These are phyloP conservation scores for Salpingus planirostris DNA, from an alignment of 2,888 invertebrate genomes.

Conservation along the genomic window DNA sequence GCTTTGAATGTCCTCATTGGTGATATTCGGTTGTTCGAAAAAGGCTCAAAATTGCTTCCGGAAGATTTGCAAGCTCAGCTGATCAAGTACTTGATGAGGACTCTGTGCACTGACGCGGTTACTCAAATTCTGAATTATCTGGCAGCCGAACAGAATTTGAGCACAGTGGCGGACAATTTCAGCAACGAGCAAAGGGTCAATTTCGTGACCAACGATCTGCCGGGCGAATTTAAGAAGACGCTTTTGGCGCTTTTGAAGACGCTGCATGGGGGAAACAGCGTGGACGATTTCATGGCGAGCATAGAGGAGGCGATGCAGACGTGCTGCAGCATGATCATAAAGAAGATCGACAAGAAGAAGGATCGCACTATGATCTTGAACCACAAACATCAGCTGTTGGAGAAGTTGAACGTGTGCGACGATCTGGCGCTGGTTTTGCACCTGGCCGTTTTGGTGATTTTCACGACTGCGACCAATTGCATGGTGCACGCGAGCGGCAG, in stretches of 20 bases:
- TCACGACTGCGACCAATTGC: constrained; percentile 68
- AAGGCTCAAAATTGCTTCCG: constrained; percentile 60
- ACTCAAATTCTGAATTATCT: constrained; percentile 72
- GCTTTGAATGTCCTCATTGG: constrained; percentile 67
- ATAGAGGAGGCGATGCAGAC: constrained; percentile 64
- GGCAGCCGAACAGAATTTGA: constrained; percentile 62
- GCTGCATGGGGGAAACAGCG: constrained; percentile 54
- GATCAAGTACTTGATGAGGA: constrained; percentile 75
- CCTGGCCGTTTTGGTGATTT: constrained; percentile 66
- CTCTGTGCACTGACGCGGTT: constrained; percentile 72
- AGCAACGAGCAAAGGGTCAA: constrained; percentile 61
- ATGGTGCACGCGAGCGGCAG: constrained; percentile 91
- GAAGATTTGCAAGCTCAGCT: constrained; percentile 58
- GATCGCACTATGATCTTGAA: constrained; percentile 66
- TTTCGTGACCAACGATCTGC: constrained; percentile 58
- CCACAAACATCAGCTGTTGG: constrained; percentile 72
- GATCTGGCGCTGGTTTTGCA: constrained; percentile 76
- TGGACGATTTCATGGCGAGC: constrained; percentile 73
- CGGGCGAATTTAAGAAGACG: constrained; percentile 54
- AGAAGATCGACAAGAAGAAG: constrained; percentile 86
- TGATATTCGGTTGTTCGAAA: constrained; percentile 72
- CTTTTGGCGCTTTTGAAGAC: constrained; percentile 61
- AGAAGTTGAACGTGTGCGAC: constrained; percentile 63
- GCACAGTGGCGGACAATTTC: constrained; percentile 51
- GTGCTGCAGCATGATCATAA: constrained; percentile 69